phyloP scores from a whole-genome alignment of 2,888 invertebrate species.

The Stenotaenia linearis region DNA sequence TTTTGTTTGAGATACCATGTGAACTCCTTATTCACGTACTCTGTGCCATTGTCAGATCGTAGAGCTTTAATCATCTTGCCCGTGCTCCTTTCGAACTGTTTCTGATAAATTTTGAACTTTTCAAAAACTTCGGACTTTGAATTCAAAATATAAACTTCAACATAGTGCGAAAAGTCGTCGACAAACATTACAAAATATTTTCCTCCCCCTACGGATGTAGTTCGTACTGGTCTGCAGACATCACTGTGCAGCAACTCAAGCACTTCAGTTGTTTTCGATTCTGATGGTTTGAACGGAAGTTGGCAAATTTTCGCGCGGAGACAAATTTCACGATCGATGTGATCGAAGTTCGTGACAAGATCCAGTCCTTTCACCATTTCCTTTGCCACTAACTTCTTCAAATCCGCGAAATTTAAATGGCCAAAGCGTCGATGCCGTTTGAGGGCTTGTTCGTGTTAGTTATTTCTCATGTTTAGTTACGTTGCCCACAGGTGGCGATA shows the following conservation, averaged over 20 bases:
- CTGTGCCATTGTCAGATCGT: slow-evolving; percentile 17
- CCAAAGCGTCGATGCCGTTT: too few species aligned
- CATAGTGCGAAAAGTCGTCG: not conserved
- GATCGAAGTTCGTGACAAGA: too few species aligned
- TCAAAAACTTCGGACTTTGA: not conserved
- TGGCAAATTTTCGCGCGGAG: too few species aligned
- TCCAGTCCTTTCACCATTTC: too few species aligned
- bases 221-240: not conserved
- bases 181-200: not conserved
- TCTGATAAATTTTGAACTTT: not conserved
- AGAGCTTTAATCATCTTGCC: slow-evolving; percentile 27
- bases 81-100: not conserved
- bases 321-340: too few species aligned
- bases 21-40: not conserved
- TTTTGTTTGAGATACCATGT: not conserved
- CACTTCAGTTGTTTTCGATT: not conserved
- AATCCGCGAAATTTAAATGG: too few species aligned
- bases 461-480: too few species aligned
- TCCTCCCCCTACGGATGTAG: not conserved
- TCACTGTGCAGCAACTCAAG: not conserved
- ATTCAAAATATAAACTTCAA: too few species aligned
- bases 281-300: too few species aligned
- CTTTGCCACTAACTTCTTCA: too few species aligned
- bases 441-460: too few species aligned
- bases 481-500: too few species aligned